These are phyloP conservation scores for Chrysemys picta DNA, from an alignment of 2,113 vertebrate species.

Conservation along the genomic window DNA sequence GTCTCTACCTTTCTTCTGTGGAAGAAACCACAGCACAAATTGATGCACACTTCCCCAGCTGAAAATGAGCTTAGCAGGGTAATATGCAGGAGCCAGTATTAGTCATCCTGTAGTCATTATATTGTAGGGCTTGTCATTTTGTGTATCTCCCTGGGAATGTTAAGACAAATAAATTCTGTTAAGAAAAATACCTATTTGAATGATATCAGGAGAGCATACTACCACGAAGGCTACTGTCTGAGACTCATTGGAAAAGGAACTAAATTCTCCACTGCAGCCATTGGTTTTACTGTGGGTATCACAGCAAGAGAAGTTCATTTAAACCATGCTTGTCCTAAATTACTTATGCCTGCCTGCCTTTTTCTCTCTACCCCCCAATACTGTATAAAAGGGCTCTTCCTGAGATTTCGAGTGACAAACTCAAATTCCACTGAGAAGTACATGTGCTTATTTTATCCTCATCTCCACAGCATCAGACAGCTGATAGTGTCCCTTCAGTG, in stretches of 20 bases:
- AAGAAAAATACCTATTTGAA: not conserved
- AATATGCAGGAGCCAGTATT: not conserved
- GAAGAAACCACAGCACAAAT: not conserved
- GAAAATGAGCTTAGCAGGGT: not conserved
- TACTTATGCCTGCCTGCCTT: accelerated
- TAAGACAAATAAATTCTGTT: accelerated
- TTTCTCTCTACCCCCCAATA: accelerated
- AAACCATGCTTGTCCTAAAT: not conserved
- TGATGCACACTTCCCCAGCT: not conserved
- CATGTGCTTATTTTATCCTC: not conserved
- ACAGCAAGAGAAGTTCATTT: not conserved
- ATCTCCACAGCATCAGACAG: not conserved
- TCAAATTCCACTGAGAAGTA: not conserved
- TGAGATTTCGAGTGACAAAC: accelerated
- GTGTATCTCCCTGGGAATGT: not conserved
- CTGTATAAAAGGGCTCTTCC: not conserved
- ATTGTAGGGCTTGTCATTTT: accelerated
- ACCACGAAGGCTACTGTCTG: conserved; percentile 37
- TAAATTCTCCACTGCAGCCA: not conserved
- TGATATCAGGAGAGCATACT: not conserved
- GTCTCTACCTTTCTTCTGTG: not conserved
- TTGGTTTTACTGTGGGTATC: not conserved
- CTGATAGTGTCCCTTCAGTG: not conserved
- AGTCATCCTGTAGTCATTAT: accelerated
- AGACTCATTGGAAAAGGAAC: conserved; percentile 67